Percentiles rank a stretch among this genome's conserved stretches.
phyloP scores from a whole-genome alignment of 2,797 vertebrate species.

The Craterocephalus amniculus region DNA sequence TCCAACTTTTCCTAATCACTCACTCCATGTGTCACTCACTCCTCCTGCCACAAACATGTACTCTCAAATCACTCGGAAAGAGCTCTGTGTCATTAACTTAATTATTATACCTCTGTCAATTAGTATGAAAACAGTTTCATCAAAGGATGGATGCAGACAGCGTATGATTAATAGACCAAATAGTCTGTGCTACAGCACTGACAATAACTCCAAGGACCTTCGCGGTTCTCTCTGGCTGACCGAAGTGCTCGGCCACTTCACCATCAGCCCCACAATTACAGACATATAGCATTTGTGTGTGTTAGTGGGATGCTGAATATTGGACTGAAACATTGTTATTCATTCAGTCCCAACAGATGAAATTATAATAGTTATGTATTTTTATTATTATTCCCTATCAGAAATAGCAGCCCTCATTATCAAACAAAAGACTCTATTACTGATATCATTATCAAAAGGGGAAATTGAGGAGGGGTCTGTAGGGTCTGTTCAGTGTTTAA shows the following conservation, averaged over 20 bases:
- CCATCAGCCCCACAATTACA: slow-evolving; percentile 67
- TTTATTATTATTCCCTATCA: slow-evolving; percentile 74
- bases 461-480: slow-evolving; percentile 41
- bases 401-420: slow-evolving; percentile 75
- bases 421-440: slow-evolving; percentile 77
- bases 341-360: slow-evolving; percentile 68
- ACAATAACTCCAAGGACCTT: slow-evolving; percentile 73
- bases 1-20: slow-evolving; percentile 40
- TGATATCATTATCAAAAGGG: slow-evolving; percentile 76
- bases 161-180: slow-evolving; percentile 66
- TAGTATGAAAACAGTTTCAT: slow-evolving; percentile 60
- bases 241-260: slow-evolving; percentile 62
- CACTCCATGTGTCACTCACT: slow-evolving; percentile 17
- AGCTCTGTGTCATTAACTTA: slow-evolving; percentile 54
- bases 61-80: slow-evolving; percentile 49
- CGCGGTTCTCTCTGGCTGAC: slow-evolving; percentile 49
- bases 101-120: slow-evolving; percentile 68
- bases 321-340: slow-evolving; percentile 65
- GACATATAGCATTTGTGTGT: slow-evolving; percentile 52
- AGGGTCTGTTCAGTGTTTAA: slow-evolving; percentile 47
- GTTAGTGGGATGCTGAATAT: slow-evolving; percentile 38
- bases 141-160: slow-evolving; percentile 37
- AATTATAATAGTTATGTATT: slow-evolving; percentile 72
- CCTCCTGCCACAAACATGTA: slow-evolving; percentile 48
- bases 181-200: slow-evolving; percentile 47